Evolutionary conservation across 2,888 invertebrate genomes (phyloP).

Genomic region (Loripinus fragilis): DNA sequence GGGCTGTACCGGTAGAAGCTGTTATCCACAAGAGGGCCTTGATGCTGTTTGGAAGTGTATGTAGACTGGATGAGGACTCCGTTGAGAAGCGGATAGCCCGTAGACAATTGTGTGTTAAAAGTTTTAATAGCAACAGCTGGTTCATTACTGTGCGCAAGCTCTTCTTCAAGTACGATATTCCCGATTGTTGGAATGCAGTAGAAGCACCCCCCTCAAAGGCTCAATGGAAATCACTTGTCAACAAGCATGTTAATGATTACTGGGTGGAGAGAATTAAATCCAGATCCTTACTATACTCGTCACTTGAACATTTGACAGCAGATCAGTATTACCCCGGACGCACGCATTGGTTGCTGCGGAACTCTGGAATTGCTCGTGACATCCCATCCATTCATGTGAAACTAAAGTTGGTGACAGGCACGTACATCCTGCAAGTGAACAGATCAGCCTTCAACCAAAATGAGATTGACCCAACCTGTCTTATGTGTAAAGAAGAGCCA

Average conservation of each 20-base stretch:
- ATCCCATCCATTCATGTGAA: neutral
- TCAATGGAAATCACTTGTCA: slow-evolving; percentile 9
- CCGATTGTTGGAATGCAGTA: neutral
- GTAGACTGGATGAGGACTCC: neutral
- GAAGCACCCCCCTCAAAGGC: slow-evolving; percentile 6
- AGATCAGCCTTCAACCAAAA: neutral
- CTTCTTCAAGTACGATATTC: slow-evolving; percentile 27
- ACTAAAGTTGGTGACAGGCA: slow-evolving; percentile 14
- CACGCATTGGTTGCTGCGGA: neutral
- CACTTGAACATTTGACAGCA: neutral
- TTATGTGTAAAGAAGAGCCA: neutral
- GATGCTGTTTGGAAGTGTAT: slow-evolving; percentile 22
- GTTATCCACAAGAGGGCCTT: no score
- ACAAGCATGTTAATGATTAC: neutral
- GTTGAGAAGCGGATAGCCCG: slow-evolving; percentile 19
- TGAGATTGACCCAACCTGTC: slow-evolving; percentile 2
- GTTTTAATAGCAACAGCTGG: slow-evolving; percentile 26
- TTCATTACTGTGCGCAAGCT: slow-evolving; percentile 24
- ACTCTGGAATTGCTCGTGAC: neutral
- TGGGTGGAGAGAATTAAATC: neutral
- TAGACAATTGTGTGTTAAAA: slow-evolving; percentile 22
- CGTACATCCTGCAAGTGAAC: slow-evolving; percentile 7
- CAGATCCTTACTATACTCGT: neutral
- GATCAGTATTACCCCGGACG: neutral
- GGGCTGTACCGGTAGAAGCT: no score